phyloP scores from a whole-genome alignment of 2,113 vertebrate genomes.

The Cathartes aura region DNA sequence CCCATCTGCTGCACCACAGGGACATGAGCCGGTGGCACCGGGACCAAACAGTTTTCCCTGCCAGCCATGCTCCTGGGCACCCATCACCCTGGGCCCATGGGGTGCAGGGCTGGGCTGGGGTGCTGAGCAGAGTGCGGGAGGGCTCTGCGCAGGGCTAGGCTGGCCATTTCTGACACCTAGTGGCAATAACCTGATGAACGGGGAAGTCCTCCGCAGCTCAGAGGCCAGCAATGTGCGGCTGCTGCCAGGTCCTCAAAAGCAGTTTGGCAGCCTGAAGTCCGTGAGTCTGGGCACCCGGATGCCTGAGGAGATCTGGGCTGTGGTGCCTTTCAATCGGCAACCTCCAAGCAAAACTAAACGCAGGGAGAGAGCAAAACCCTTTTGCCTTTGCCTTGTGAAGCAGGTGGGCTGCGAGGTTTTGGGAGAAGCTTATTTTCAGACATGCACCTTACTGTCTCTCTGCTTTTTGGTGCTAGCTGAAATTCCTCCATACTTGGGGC shows the following conservation, averaged over 20 bases:
- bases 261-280: not conserved
- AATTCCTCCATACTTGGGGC: not conserved
- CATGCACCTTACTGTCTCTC: not conserved
- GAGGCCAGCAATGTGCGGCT: not conserved
- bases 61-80: not conserved
- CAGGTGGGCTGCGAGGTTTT: fast-evolving
- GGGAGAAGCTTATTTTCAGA: not conserved
- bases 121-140: not conserved
- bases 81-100: fast-evolving
- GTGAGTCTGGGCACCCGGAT: not conserved
- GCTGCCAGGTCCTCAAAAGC: not conserved
- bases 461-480: not conserved
- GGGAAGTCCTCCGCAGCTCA: not conserved
- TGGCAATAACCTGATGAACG: constrained; percentile 1
- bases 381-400: not conserved
- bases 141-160: not conserved
- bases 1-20: not conserved
- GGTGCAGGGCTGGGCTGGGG: not conserved
- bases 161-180: constrained; percentile 61
- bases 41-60: not conserved
- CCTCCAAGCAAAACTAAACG: not conserved
- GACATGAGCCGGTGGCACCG: not conserved
- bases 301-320: not conserved
- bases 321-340: not conserved
- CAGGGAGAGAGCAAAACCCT: not conserved